phyloP scores from a whole-genome alignment of 2,888 invertebrate species.

The Spodoptera picta region DNA sequence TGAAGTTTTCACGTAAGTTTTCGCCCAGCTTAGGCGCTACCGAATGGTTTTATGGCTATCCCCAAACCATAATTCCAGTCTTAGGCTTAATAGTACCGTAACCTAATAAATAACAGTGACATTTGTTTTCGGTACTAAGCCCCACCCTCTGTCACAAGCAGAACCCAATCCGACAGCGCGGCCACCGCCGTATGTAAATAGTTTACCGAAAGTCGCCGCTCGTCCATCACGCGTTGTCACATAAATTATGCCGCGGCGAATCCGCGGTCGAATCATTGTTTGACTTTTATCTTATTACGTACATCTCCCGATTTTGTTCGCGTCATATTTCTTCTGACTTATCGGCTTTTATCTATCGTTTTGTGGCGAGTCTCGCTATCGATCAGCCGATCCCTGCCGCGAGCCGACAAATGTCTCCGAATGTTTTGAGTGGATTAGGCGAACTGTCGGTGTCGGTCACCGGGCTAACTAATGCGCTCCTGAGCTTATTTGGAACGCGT shows the following conservation, averaged over 20 bases:
- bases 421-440: slow-evolving; percentile 88
- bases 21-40: slow-evolving; percentile 46
- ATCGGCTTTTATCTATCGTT: slow-evolving; percentile 88
- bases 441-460: slow-evolving; percentile 78
- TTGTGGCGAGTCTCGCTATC: slow-evolving; percentile 87
- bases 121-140: slow-evolving; percentile 88
- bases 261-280: slow-evolving; percentile 89
- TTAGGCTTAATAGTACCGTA: slow-evolving; percentile 84
- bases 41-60: slow-evolving; percentile 55
- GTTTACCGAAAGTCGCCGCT: slow-evolving; percentile 89
- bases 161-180: slow-evolving; percentile 87
- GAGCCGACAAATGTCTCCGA: slow-evolving; percentile 87
- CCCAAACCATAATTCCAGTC: slow-evolving; percentile 77
- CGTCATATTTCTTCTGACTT: slow-evolving; percentile 89
- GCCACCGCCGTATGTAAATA: slow-evolving; percentile 88
- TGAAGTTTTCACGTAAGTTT: slow-evolving; percentile 32
- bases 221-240: slow-evolving; percentile 89
- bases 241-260: slow-evolving; percentile 89
- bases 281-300: slow-evolving; percentile 89
- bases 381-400: slow-evolving; percentile 83
- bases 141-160: slow-evolving; percentile 87
- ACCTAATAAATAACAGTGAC: slow-evolving; percentile 88
- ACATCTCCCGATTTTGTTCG: slow-evolving; percentile 89
- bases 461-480: slow-evolving; percentile 80
- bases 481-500: slow-evolving; percentile 84